phyloP scores from a whole-genome alignment of 2,888 invertebrate genomes.

The Drosophila limbata region DNA sequence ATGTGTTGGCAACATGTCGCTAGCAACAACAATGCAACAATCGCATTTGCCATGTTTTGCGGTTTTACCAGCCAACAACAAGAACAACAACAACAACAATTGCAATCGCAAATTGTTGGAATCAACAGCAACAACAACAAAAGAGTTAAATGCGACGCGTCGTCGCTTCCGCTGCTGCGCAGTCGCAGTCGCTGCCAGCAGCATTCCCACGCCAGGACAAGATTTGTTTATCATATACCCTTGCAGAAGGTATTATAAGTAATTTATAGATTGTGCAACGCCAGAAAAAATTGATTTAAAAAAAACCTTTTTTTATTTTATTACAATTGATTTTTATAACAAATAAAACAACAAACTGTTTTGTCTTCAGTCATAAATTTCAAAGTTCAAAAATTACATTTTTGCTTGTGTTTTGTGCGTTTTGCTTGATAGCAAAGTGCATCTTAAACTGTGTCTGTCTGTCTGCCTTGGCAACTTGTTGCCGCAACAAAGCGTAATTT shows the following conservation, averaged over 20 bases:
- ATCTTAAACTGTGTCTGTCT: neutral
- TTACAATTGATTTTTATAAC: too few species aligned
- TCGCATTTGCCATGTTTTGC: conserved; percentile 18
- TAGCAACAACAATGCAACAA: conserved; percentile 9
- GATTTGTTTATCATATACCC: neutral
- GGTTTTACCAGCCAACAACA: conserved; percentile 13
- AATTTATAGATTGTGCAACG: neutral
- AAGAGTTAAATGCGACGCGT: conserved; percentile 3
- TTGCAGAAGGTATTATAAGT: neutral
- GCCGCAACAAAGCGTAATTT: conserved; percentile 28
- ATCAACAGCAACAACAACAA: conserved; percentile 7
- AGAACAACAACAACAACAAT: conserved; percentile 9
- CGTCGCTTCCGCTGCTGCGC: conserved; percentile 40
- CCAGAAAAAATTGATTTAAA: too few species aligned
- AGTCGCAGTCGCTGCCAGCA: conserved; percentile 35
- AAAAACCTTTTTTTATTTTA: too few species aligned
- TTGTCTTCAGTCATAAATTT: too few species aligned
- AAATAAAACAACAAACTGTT: too few species aligned
- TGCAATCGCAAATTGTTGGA: conserved; percentile 16
- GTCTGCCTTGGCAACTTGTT: conserved; percentile 31
- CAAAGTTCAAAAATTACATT: too few species aligned
- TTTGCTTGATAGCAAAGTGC: conserved; percentile 15
- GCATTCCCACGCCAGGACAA: conserved; percentile 59
- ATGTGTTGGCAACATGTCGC: conserved; percentile 59
- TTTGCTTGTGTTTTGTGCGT: too few species aligned